Evolutionary conservation across 2,797 vertebrate genomes (phyloP), one percentile per base, ranked within the genome.

Genomic region (Harpagifer antarcticus): DNA sequence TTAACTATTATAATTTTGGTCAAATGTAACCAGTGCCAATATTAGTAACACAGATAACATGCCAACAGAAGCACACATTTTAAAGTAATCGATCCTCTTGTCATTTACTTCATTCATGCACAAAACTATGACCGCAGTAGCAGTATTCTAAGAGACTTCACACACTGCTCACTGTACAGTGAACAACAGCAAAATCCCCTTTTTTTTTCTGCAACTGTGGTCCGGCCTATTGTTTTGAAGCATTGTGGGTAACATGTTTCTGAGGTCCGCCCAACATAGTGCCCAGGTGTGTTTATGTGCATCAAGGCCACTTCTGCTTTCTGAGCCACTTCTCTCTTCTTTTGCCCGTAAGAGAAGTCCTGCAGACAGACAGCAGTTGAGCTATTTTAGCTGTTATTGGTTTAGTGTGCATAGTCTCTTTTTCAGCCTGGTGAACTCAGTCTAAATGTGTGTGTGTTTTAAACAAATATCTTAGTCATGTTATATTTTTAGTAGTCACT

Each of bases 251-350:
- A 33, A 16, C 68, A 4, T 23, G 58, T 58, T 66, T 59, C n/a
- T 1, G 58, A 37, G 10, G 54, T 49, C 52, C 14, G 37, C 47
- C 2, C 40, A 71, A 66, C 68, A 60, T 44, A 55, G 42, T 42
- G 11, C 43, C 74, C 92, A 91, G 88, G 89, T 93, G 91, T 86
- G 68, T 75, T 88, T 68, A 33, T 31, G 43, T 76, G 55, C 68
- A 81, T 70, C 37, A 4, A 73, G 52, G 27, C 77, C 58, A 82
- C 92, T 94, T 95, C 93, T 94, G 88, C 92, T 94, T 95, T 95
- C 84, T 68, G 45, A 45, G 55, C 60, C 47, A 95, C 93, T 94
- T 95, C 94, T 92, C 88, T 89, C 86, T 93, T 91, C 74, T 77
- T 63, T 72, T 93, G 79, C 80, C 65, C 60, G 58, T 86, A 91